These are phyloP conservation scores for Muschampia plurimacula DNA, from an alignment of 2,888 invertebrate genomes.

Conservation along the genomic window DNA sequence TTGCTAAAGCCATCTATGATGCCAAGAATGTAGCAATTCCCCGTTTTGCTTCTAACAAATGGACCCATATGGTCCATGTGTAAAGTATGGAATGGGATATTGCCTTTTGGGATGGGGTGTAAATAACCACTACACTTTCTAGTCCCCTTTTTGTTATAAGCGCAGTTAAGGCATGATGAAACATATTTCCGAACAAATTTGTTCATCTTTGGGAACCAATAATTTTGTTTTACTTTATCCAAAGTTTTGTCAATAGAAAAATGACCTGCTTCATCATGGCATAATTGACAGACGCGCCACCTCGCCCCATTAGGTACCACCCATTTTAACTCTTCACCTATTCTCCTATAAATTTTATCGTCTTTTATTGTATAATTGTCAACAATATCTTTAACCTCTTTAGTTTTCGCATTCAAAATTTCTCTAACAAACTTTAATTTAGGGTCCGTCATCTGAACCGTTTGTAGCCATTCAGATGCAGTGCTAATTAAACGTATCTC, in stretches of 20 bases:
- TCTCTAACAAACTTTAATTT: not conserved
- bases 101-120: not conserved
- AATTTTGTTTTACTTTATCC: not conserved
- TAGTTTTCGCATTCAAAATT: not conserved
- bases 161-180: not conserved
- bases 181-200: constrained; percentile 6
- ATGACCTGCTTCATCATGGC: constrained; percentile 9
- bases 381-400: not conserved
- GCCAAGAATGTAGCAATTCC: not conserved
- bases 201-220: constrained; percentile 1
- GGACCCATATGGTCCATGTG: constrained; percentile 11
- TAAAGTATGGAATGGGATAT: constrained; percentile 7
- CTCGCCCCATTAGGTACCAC: not conserved
- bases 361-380: not conserved
- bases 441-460: not conserved
- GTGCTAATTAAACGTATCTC: not conserved
- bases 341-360: not conserved
- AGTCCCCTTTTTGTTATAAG: not conserved
- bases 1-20: not conserved
- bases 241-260: not conserved
- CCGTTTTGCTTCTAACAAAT: not conserved
- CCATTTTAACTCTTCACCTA: not conserved
- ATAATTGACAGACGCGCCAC: not conserved
- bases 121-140: not conserved
- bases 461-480: not conserved